These are phyloP conservation scores for Zaprionus kolodkinae DNA, from an alignment of 1,140 invertebrate species.

Conservation along the genomic window DNA sequence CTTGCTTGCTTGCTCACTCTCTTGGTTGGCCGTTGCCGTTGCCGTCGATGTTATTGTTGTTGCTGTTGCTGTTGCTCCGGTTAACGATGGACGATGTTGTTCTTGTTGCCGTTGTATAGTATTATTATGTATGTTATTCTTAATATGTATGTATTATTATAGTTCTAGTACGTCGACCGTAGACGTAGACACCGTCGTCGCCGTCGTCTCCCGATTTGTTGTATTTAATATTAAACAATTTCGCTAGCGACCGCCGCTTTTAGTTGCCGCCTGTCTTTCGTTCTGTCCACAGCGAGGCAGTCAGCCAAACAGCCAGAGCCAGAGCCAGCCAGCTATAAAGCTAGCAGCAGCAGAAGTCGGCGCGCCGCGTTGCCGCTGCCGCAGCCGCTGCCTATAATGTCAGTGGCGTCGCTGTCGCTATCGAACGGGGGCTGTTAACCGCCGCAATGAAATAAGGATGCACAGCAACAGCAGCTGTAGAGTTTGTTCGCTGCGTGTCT, in stretches of 20 bases:
- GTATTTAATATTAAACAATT: conserved; percentile 52
- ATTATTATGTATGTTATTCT: conserved; percentile 27
- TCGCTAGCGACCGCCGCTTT: conserved; percentile 57
- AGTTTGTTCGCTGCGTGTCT: not conserved
- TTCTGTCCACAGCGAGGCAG: conserved; percentile 73
- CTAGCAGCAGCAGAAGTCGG: conserved; percentile 57
- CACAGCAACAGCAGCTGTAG: not conserved
- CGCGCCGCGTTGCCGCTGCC: conserved; percentile 7
- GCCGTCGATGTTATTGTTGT: conserved; percentile 14
- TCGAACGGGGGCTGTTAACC: not conserved
- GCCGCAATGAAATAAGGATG: conserved; percentile 1
- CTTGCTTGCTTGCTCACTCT: conserved; percentile 1
- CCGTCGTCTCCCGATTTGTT: conserved; percentile 12
- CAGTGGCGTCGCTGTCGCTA: conserved; percentile 53
- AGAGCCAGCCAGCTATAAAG: conserved; percentile 63
- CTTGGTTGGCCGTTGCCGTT: conserved; percentile 2
- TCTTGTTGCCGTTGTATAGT: conserved; percentile 30
- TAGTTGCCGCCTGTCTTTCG: conserved; percentile 79
- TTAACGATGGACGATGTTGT: conserved; percentile 17
- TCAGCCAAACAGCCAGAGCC: conserved; percentile 69
- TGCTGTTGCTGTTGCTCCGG: conserved; percentile 17
- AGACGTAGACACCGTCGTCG: conserved; percentile 18
- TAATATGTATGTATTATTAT: conserved; percentile 29
- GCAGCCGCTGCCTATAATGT: conserved; percentile 31
- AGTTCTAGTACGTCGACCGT: conserved; percentile 20